A percentile compares a stretch with the other conserved stretches of the same genome.
Conservation (phyloP, 2,113 vertebrate species). For the Erpornis zantholeuca region DNA sequence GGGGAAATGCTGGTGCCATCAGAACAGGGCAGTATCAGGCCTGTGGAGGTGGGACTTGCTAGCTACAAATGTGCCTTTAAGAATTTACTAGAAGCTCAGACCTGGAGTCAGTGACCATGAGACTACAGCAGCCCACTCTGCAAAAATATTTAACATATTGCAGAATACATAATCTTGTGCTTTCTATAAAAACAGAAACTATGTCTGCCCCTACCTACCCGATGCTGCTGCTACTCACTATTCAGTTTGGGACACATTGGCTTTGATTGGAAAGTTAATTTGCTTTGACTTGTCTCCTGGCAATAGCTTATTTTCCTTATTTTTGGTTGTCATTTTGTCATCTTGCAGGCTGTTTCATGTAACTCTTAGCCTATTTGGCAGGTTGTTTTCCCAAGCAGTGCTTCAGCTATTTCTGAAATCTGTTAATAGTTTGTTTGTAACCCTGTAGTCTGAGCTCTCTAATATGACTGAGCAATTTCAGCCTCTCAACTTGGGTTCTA, state of each 20-base stretch:
- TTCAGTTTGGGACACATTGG: neutral
- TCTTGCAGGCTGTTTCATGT: neutral
- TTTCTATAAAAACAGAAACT: neutral
- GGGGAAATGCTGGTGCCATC: neutral
- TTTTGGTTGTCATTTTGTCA: neutral
- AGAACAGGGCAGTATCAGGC: neutral
- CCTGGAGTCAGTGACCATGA: neutral
- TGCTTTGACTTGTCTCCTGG: neutral
- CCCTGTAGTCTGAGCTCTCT: neutral
- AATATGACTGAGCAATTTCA: neutral
- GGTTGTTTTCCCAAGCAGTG: neutral
- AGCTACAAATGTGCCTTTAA: neutral
- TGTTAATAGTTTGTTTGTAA: neutral
- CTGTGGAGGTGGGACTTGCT: neutral
- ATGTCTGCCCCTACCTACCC: neutral
- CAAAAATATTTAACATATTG: neutral
- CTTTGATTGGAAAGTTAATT: neutral
- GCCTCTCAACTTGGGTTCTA: neutral
- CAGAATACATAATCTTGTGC: neutral
- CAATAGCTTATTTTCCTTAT: neutral
- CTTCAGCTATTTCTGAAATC: neutral
- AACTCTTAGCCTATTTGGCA: neutral
- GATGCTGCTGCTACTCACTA: neutral
- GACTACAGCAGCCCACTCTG: neutral
- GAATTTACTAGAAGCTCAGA: neutral